A percentile compares a stretch with the other conserved stretches of the same genome.
These are phyloP conservation scores for Zaprionus bogoriensis DNA, from an alignment of 2,888 invertebrate species.

Conservation along the genomic window DNA sequence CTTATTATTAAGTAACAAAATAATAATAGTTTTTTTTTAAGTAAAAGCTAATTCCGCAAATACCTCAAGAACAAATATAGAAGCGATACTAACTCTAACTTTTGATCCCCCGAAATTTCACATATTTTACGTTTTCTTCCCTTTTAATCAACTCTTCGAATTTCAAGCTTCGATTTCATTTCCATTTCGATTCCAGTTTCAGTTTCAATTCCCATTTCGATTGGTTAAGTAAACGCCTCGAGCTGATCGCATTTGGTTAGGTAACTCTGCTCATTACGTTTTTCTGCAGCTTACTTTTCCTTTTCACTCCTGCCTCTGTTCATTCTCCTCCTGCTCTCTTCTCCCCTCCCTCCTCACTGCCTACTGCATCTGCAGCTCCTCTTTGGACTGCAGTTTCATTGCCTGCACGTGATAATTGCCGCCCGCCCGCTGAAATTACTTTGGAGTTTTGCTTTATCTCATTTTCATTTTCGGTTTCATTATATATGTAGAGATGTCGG, in stretches of 20 bases:
- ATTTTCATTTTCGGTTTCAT: conserved; percentile 62
- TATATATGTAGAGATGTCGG: conserved; percentile 26
- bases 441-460: conserved; percentile 46
- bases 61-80: too few species aligned
- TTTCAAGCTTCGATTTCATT: background rate
- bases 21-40: too few species aligned
- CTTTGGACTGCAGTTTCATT: conserved; percentile 55
- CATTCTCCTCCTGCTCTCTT: background rate
- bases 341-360: background rate
- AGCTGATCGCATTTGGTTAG: conserved; percentile 27
- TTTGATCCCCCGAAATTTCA: too few species aligned
- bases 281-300: conserved; percentile 45
- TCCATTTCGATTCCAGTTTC: background rate
- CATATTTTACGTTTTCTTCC: too few species aligned
- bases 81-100: too few species aligned
- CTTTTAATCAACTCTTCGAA: background rate
- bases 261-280: conserved; percentile 25
- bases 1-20: too few species aligned
- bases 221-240: conserved; percentile 7
- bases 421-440: conserved; percentile 40
- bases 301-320: conserved; percentile 16
- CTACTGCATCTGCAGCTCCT: conserved; percentile 1
- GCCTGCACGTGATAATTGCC: conserved; percentile 70
- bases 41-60: too few species aligned
- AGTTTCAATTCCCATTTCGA: conserved; percentile 5